Evolutionary conservation across 2,888 invertebrate species (phyloP), one percentile per base, ranked within the genome.

Genomic region (Byasa hedistus): DNA sequence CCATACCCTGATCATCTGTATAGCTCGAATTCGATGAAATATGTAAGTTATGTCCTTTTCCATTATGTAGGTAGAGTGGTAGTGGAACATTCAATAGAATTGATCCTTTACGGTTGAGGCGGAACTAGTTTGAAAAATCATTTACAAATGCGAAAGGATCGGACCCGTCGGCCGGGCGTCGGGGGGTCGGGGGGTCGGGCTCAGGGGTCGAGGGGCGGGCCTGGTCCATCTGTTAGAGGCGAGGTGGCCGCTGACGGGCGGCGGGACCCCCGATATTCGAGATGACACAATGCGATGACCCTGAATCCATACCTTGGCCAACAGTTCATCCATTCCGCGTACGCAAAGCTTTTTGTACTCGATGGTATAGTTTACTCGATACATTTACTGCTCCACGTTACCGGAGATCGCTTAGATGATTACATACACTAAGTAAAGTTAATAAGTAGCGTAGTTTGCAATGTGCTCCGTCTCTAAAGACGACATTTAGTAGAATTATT

Each of bases 261-360:
- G 83, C 83, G 32, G 81, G 78, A 79, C 78, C 80, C 83, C 24
- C 58, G 85, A 87, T 86, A 86, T 83, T 80, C 75, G 79, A 84
- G 85, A 86, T 85, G 89, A 86, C 89, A 87, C 57, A 61, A 87
- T 83, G 82, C 82, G 86, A 87, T 88, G 87, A 84, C 86, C 89
- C 87, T 23, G 51, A 44, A 63, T 59, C 27, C 55, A 59, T 63
- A 55, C 51, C 59, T 66, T 64, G 48, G 48, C 59, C 54, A 69
- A 70, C 68, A 69, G 65, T 61, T 69, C 60, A 66, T 69, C 36
- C 68, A 57, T 61, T 39, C 48, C 48, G 21, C 32, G 56, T 51
- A 62, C 39, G 54, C n/a, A 23, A 61, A 64, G 65, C 59, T 59
- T 60, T 65, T 59, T 15, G 21, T 23, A 27, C 32, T 39, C 15